A percentile compares a stretch with the other conserved stretches of the same genome.
Evolutionary conservation across 2,888 invertebrate species (phyloP).

Genomic region (Subacronicta megacephala): DNA sequence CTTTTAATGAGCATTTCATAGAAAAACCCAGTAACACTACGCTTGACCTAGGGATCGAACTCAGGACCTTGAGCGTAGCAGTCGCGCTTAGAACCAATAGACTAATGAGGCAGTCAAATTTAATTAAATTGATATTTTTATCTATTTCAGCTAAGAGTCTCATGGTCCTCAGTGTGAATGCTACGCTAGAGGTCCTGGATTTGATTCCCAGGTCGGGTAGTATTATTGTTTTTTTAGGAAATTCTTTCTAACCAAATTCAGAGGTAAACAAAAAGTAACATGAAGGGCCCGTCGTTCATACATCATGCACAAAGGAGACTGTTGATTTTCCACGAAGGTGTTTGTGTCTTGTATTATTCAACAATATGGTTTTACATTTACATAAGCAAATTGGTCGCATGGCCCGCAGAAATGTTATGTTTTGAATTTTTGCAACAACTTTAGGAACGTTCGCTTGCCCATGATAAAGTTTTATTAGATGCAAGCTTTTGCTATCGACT

Average conservation of each 20-base stretch:
- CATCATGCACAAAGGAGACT: constrained; percentile 67
- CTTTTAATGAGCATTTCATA: no score
- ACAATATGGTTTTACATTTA: constrained; percentile 65
- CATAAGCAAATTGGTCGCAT: constrained; percentile 70
- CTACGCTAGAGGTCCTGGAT: no score
- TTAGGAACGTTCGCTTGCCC: constrained; percentile 15
- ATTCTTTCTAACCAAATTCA: no score
- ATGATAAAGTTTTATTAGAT: constrained; percentile 45
- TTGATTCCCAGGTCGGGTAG: neutral
- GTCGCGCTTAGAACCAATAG: no score
- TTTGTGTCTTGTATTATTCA: constrained; percentile 67
- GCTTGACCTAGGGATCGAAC: no score
- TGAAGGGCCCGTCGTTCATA: constrained; percentile 63
- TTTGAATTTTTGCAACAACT: constrained; percentile 30
- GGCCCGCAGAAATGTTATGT: constrained; percentile 39
- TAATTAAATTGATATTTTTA: no score
- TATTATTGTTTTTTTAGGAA: no score
- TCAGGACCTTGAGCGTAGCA: no score
- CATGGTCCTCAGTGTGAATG: no score
- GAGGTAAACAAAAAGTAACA: constrained; percentile 55
- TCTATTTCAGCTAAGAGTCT: no score
- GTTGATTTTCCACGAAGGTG: constrained; percentile 67
- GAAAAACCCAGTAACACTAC: no score
- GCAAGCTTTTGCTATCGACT: constrained; percentile 25
- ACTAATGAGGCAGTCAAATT: no score